phyloP scores from a whole-genome alignment of 2,888 invertebrate species.

The Digitonthophagus gazella region DNA sequence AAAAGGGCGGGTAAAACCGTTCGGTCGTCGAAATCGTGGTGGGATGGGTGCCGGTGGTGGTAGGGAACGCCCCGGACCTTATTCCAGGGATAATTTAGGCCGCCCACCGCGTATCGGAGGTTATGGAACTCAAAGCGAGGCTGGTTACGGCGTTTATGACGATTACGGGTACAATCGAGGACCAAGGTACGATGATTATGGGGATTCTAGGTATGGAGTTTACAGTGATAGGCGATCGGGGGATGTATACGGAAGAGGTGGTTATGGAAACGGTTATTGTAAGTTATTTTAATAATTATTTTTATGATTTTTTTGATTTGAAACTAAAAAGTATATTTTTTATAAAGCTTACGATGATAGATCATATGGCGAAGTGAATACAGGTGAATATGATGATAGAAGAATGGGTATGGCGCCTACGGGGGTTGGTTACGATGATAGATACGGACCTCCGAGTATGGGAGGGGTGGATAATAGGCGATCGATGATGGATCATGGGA shows the following conservation, averaged over 20 bases:
- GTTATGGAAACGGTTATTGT: too few species aligned
- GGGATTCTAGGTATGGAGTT: constrained; percentile 15
- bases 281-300: too few species aligned
- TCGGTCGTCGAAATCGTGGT: constrained; percentile 58
- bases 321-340: constrained; percentile 2
- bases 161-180: constrained; percentile 33
- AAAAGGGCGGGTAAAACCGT: constrained; percentile 74
- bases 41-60: constrained; percentile 54
- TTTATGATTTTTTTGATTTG: too few species aligned
- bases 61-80: constrained; percentile 49
- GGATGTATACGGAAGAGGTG: constrained; percentile 29
- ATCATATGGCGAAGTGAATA: constrained; percentile 31
- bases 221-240: constrained; percentile 27
- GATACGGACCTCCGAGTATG: constrained; percentile 36
- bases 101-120: constrained; percentile 32
- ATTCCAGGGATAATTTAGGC: constrained; percentile 41
- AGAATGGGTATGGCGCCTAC: constrained; percentile 26
- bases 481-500: constrained; percentile 39
- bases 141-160: constrained; percentile 24
- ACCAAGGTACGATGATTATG: constrained; percentile 35
- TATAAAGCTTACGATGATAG: constrained; percentile 33
- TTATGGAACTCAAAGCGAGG: constrained; percentile 18
- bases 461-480: constrained; percentile 37
- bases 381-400: constrained; percentile 40
- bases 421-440: constrained; percentile 38